Evolutionary conservation across 2,113 vertebrate genomes (phyloP).

Genomic region (Accipiter virgatus): DNA sequence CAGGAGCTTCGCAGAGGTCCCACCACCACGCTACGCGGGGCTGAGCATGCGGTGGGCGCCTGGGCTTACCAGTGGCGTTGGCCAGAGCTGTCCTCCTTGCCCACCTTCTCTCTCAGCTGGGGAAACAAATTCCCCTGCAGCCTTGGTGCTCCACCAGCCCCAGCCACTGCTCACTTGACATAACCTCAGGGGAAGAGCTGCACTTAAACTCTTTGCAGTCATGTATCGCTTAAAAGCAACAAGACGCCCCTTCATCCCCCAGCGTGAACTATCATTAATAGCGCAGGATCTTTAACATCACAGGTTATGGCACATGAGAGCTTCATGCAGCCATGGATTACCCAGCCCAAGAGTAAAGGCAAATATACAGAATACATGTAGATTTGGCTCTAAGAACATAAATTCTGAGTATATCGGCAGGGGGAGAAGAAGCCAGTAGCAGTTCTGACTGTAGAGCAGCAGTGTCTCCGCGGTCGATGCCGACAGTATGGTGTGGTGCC

Average conservation of each 20-base stretch:
- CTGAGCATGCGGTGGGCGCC: rapidly evolving
- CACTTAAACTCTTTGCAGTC: neutral
- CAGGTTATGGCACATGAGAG: neutral
- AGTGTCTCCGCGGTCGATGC: rapidly evolving
- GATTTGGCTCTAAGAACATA: neutral
- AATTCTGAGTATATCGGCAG: neutral
- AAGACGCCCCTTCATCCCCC: neutral
- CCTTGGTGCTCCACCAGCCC: neutral
- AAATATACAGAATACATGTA: neutral
- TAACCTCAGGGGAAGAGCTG: neutral
- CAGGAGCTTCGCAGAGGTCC: neutral
- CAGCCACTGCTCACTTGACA: rapidly evolving
- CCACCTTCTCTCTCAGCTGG: neutral
- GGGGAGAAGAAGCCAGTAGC: neutral
- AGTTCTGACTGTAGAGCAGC: neutral
- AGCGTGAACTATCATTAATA: neutral
- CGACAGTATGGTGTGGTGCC: rapidly evolving
- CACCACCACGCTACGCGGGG: rapidly evolving
- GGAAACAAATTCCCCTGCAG: neutral
- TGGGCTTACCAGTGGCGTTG: neutral
- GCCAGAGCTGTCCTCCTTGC: neutral
- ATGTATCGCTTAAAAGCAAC: neutral
- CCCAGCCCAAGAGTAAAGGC: neutral
- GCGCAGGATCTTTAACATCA: neutral
- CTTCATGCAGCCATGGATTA: neutral